These are phyloP conservation scores for Serrognathus titanus DNA, from an alignment of 2,888 invertebrate genomes.

Conservation along the genomic window DNA sequence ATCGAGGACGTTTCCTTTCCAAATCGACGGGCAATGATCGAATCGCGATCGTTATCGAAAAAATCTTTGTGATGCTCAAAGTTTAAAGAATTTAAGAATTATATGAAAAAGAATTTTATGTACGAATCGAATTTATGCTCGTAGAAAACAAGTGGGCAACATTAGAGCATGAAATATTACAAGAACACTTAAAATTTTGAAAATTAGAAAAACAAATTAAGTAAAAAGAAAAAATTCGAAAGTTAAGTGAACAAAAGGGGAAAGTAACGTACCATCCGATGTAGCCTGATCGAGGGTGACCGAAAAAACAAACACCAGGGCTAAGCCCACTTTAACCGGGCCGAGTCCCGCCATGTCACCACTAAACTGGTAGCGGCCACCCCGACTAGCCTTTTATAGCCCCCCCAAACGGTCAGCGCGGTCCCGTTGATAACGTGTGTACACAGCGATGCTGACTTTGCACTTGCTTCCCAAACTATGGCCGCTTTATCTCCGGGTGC, in stretches of 20 bases:
- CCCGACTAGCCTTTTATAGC: constrained; percentile 32
- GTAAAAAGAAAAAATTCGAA: neutral
- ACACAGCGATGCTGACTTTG: neutral
- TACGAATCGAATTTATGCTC: too few relatives aligned
- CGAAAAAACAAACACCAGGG: constrained; percentile 39
- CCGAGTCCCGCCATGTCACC: constrained; percentile 36
- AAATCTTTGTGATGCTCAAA: too few relatives aligned
- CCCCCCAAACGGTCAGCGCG: constrained; percentile 14
- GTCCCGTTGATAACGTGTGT: neutral
- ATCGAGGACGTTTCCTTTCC: too few relatives aligned
- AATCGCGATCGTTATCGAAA: too few relatives aligned
- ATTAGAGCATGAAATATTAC: neutral
- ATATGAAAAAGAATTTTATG: too few relatives aligned
- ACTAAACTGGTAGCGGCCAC: constrained; percentile 31
- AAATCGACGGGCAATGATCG: too few relatives aligned
- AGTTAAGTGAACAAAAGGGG: constrained; percentile 4
- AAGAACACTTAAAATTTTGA: neutral
- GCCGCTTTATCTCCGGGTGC: too few relatives aligned
- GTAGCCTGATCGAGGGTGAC: constrained; percentile 27
- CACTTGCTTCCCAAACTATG: neutral
- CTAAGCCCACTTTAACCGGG: constrained; percentile 35
- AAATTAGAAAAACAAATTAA: constrained; percentile 2
- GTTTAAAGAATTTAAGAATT: too few relatives aligned
- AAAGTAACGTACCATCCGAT: constrained; percentile 33
- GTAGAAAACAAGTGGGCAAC: too few relatives aligned